Percentiles rank a stretch among this genome's conserved stretches.
These are phyloP conservation scores for Ceratosolen solmsi DNA, from an alignment of 1,140 invertebrate genomes.

Conservation along the genomic window DNA sequence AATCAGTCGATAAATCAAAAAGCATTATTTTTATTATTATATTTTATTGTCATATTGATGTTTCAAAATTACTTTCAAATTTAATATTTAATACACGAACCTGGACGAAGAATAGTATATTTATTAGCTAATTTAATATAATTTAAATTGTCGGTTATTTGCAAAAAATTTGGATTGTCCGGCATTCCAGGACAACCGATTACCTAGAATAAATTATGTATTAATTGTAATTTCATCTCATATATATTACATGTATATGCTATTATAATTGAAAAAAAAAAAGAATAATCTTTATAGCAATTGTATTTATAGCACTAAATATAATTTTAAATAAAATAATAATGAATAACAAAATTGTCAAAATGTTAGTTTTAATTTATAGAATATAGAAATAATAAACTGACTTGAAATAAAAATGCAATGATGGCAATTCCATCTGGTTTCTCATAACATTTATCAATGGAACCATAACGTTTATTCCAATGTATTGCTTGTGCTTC, in stretches of 20 bases:
- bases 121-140: conserved; percentile 63
- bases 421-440: conserved; percentile 80
- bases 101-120: conserved; percentile 58
- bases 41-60: too few relatives aligned
- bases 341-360: too few relatives aligned
- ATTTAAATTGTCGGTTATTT: conserved; percentile 64
- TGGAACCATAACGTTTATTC: conserved; percentile 82
- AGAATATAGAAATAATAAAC: not conserved
- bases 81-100: too few relatives aligned
- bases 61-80: too few relatives aligned
- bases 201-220: conserved; percentile 55
- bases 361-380: too few relatives aligned
- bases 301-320: too few relatives aligned
- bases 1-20: too few relatives aligned
- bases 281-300: too few relatives aligned
- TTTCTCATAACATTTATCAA: conserved; percentile 80
- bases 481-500: conserved; percentile 87
- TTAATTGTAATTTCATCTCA: too few relatives aligned
- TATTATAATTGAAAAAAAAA: too few relatives aligned
- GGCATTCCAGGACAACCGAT: conserved; percentile 60
- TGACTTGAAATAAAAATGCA: conserved; percentile 59
- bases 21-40: not conserved
- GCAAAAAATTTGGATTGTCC: conserved; percentile 67
- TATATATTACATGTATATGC: too few relatives aligned
- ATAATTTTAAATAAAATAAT: too few relatives aligned